These are phyloP conservation scores for Peromyscus eremicus DNA, from an alignment of 2,797 vertebrate species.

Conservation along the genomic window DNA sequence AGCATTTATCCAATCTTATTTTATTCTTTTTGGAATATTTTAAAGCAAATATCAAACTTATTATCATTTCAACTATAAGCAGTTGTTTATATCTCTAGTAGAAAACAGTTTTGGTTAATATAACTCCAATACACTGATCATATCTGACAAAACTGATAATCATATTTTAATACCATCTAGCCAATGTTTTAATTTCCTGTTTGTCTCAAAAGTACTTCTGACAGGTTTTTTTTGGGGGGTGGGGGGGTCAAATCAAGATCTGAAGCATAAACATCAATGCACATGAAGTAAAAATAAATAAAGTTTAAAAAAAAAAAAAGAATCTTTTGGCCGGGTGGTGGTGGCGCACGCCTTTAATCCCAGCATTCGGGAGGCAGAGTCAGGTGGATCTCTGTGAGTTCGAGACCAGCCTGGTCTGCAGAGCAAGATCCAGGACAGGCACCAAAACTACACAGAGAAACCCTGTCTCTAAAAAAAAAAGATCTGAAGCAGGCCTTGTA, in stretches of 20 bases:
- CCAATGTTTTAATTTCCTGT: not conserved
- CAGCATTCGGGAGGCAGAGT: too few relatives aligned
- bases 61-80: conserved; percentile 48
- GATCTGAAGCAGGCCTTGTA: not conserved
- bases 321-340: too few relatives aligned
- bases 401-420: too few relatives aligned
- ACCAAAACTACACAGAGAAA: too few relatives aligned
- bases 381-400: too few relatives aligned
- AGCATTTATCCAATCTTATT: conserved; percentile 40
- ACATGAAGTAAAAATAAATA: too few relatives aligned
- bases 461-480: too few relatives aligned
- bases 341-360: too few relatives aligned
- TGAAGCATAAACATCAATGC: too few relatives aligned
- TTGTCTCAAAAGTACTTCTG: conserved; percentile 37
- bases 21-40: conserved; percentile 52
- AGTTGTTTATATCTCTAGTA: conserved; percentile 37
- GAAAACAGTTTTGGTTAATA: conserved; percentile 8
- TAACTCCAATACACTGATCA: conserved; percentile 42
- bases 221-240: not conserved
- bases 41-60: conserved; percentile 53
- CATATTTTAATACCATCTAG: conserved; percentile 4
- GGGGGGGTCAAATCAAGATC: not conserved
- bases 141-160: conserved; percentile 47
- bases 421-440: too few relatives aligned
- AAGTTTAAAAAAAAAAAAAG: too few relatives aligned